A percentile compares a stretch with the other conserved stretches of the same genome.
These are phyloP conservation scores for Crocidura indochinensis DNA, from an alignment of 2,797 vertebrate species.

Conservation along the genomic window DNA sequence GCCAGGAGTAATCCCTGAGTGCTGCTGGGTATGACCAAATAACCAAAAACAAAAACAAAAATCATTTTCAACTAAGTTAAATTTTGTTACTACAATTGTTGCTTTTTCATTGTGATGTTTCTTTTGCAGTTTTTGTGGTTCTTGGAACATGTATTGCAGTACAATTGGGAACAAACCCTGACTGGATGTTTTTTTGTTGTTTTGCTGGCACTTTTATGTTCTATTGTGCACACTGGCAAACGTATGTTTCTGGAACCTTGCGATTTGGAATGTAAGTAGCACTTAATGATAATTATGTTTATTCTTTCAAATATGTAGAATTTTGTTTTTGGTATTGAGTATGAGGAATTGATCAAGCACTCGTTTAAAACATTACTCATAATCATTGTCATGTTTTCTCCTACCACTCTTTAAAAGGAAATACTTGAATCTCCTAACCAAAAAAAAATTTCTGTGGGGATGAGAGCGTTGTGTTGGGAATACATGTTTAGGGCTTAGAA, in stretches of 20 bases:
- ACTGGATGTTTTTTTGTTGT: conserved; percentile 99
- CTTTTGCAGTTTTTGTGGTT: conserved; percentile 96
- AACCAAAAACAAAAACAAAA: no score
- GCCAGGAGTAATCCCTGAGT: no score
- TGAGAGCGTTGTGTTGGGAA: no score
- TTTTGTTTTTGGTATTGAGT: conserved; percentile 57
- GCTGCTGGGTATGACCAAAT: no score
- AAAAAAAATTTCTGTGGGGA: no score
- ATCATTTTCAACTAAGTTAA: conserved; percentile 16
- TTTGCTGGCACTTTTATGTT: conserved; percentile 99
- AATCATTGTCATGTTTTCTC: conserved; percentile 2
- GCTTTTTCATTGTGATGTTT: conserved; percentile 84
- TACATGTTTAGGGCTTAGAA: no score
- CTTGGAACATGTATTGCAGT: conserved; percentile 98
- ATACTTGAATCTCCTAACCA: conserved; percentile 2
- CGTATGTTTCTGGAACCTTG: conserved; percentile 98
- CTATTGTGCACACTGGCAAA: conserved; percentile 99
- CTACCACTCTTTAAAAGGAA: conserved; percentile 30
- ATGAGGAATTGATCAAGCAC: conserved; percentile 47
- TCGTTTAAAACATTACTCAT: conserved; percentile 31
- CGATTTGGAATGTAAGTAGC: conserved; percentile 98
- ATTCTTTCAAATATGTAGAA: conserved; percentile 56
- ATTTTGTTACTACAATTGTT: background rate
- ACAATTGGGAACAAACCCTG: conserved; percentile 98
- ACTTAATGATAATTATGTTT: conserved; percentile 55